These are phyloP conservation scores for Acrocephalus kingi DNA, from an alignment of 2,113 vertebrate species.

Conservation along the genomic window DNA sequence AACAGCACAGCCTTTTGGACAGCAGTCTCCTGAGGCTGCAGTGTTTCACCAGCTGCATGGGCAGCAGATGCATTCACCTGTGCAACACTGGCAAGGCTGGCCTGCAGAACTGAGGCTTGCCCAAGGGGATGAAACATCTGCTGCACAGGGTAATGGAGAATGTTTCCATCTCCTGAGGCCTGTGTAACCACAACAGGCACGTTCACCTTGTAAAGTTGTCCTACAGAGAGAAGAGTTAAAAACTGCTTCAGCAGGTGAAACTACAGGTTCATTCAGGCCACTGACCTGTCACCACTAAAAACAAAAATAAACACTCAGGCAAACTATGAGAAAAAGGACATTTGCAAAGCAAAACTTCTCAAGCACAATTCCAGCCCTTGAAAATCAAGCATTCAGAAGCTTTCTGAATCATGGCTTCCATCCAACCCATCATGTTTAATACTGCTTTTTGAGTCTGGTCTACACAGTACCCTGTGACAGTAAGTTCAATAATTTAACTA, in stretches of 20 bases:
- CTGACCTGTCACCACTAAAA: neutral
- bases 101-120: slow-evolving; percentile 55
- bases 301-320: neutral
- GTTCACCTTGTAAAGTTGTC: slow-evolving; percentile 92
- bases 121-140: slow-evolving; percentile 71
- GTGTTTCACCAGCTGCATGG: slow-evolving; percentile 29
- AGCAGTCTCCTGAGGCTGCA: slow-evolving; percentile 17
- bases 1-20: neutral
- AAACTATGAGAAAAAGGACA: neutral
- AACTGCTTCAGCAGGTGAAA: neutral
- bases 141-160: slow-evolving; percentile 70
- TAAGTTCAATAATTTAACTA: neutral
- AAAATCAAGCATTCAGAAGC: neutral
- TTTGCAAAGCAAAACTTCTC: neutral
- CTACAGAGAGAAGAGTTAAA: slow-evolving; percentile 64
- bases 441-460: neutral
- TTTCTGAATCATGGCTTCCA: neutral
- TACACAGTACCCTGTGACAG: neutral
- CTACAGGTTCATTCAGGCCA: neutral
- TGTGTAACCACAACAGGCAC: slow-evolving; percentile 92
- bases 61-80: slow-evolving; percentile 34
- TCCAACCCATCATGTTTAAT: neutral
- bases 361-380: neutral
- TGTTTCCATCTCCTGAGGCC: slow-evolving; percentile 71
- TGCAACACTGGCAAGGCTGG: neutral